Conservation (phyloP, 1,140 invertebrate genomes). For the Diorhabda sublineata region DNA sequence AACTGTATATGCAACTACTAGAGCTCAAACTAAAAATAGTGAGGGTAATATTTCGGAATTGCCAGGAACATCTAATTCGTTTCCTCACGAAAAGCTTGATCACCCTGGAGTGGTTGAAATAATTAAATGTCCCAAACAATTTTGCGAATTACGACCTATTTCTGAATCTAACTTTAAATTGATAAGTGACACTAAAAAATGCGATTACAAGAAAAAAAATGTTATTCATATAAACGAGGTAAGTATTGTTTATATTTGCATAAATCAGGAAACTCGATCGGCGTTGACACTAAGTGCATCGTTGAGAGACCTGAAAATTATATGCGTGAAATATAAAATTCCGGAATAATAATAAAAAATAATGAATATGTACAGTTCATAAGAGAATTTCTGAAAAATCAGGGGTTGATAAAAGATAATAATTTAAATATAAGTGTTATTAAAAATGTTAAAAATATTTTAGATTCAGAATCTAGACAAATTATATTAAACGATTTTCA, state of each 20-base stretch:
- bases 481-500: slow-evolving; percentile 36
- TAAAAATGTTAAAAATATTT: slow-evolving; percentile 10
- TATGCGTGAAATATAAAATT: slow-evolving; percentile 23
- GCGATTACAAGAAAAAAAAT: background rate
- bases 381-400: slow-evolving; percentile 13
- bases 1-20: slow-evolving; percentile 7
- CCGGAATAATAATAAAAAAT: slow-evolving; percentile 23
- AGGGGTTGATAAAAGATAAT: too few species aligned
- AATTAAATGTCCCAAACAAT: slow-evolving; percentile 13
- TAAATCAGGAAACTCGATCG: slow-evolving; percentile 17
- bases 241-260: background rate
- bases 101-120: slow-evolving; percentile 16
- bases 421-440: slow-evolving; percentile 1
- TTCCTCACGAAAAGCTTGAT: slow-evolving; percentile 5
- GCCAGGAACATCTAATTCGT: slow-evolving; percentile 5
- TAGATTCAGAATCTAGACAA: slow-evolving; percentile 22
- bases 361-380: slow-evolving; percentile 10
- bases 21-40: background rate
- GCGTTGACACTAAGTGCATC: slow-evolving; percentile 18
- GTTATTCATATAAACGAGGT: slow-evolving; percentile 7
- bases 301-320: slow-evolving; percentile 23
- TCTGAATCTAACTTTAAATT: background rate
- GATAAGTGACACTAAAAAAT: slow-evolving; percentile 1
- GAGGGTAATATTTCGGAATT: background rate
- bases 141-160: slow-evolving; percentile 4